Conservation (phyloP, 1,140 invertebrate species). For the Galendromus occidentalis region DNA sequence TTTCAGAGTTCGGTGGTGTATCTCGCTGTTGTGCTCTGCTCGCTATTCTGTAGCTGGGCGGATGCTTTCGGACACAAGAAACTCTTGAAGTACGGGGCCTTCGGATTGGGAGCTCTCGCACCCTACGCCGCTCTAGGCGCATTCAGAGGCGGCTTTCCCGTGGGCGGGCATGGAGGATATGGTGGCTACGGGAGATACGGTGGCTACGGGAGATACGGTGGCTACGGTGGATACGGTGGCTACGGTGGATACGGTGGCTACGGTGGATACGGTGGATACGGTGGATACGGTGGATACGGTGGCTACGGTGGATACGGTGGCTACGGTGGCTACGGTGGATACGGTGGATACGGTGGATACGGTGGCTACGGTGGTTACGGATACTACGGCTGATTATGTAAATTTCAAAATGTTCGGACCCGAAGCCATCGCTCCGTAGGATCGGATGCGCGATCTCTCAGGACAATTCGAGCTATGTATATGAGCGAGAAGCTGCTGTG, state of each 20-base stretch:
- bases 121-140: neutral
- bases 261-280: too few species aligned
- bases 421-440: too few species aligned
- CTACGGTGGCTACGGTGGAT: neutral
- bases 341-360: neutral
- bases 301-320: neutral
- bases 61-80: slow-evolving; percentile 4
- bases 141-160: neutral
- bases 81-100: neutral
- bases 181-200: too few species aligned
- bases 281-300: neutral
- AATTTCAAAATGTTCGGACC: too few species aligned
- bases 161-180: neutral
- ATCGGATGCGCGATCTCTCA: too few species aligned
- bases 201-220: too few species aligned
- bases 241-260: too few species aligned
- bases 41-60: neutral
- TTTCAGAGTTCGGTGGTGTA: neutral
- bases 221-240: neutral
- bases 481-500: too few species aligned
- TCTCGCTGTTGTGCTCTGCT: neutral
- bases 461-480: too few species aligned
- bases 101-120: neutral
- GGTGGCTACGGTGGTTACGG: neutral
- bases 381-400: neutral